These are phyloP conservation scores for Acanthochromis polyacanthus DNA, from an alignment of 2,113 vertebrate species.

Conservation along the genomic window DNA sequence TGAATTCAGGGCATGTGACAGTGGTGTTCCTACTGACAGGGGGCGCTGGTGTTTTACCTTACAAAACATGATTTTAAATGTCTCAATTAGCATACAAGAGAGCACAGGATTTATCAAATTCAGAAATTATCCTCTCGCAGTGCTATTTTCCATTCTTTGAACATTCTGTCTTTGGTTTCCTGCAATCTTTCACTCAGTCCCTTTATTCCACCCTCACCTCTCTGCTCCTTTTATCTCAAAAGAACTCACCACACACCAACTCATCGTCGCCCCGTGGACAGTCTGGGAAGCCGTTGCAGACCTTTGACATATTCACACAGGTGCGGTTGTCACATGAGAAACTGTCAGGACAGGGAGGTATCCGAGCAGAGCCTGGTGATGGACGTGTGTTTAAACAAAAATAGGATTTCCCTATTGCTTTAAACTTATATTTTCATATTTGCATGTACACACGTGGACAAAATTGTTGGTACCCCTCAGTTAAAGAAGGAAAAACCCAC, in stretches of 20 bases:
- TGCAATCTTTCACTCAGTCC: too few relatives aligned
- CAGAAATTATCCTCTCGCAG: not conserved
- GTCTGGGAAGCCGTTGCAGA: slow-evolving; percentile 84
- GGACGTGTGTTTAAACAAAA: not conserved
- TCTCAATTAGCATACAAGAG: not conserved
- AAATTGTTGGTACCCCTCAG: too few relatives aligned
- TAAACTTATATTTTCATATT: not conserved
- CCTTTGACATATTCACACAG: slow-evolving; percentile 83
- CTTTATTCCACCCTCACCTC: not conserved
- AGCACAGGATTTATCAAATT: not conserved
- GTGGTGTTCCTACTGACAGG: slow-evolving; percentile 68
- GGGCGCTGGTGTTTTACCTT: slow-evolving; percentile 73
- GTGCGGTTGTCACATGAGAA: slow-evolving; percentile 84
- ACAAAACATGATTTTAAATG: slow-evolving; percentile 16
- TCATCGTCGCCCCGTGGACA: slow-evolving; percentile 88
- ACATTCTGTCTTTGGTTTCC: too few relatives aligned
- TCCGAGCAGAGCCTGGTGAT: slow-evolving; percentile 80
- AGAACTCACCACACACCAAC: slow-evolving; percentile 85
- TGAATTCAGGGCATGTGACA: slow-evolving; percentile 84
- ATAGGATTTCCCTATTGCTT: not conserved
- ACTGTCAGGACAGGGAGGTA: slow-evolving; percentile 84
- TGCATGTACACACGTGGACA: too few relatives aligned
- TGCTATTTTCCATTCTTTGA: not conserved
- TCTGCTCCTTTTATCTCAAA: not conserved
- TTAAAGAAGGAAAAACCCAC: too few relatives aligned